Conservation (phyloP, 1,140 invertebrate species). For the Sogatella furcifera region DNA sequence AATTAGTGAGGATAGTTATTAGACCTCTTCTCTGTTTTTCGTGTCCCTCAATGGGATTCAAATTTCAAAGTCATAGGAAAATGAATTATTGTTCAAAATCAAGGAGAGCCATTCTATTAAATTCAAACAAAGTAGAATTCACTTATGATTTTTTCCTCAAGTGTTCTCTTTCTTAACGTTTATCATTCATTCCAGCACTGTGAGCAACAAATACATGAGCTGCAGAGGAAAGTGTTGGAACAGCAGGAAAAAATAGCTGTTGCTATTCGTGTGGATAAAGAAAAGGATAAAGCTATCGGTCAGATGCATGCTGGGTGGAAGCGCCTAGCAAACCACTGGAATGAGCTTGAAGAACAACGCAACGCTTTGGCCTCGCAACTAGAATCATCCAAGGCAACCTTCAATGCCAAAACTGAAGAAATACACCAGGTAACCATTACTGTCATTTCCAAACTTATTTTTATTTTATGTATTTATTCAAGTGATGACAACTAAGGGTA, state of each 20-base stretch:
- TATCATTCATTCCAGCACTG: slow-evolving; percentile 45
- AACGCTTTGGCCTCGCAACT: slow-evolving; percentile 28
- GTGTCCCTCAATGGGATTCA: no score
- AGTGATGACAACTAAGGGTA: no score
- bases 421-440: slow-evolving; percentile 24
- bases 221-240: slow-evolving; percentile 59
- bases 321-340: slow-evolving; percentile 35
- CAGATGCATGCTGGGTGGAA: slow-evolving; percentile 47
- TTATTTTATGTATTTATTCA: no score
- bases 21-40: no score
- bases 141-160: no score
- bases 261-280: slow-evolving; percentile 57
- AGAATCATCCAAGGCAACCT: slow-evolving; percentile 24
- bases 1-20: no score
- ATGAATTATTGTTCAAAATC: no score
- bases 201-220: slow-evolving; percentile 58
- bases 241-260: slow-evolving; percentile 67
- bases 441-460: slow-evolving; percentile 12
- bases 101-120: no score
- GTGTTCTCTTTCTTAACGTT: no score
- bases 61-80: no score
- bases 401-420: slow-evolving; percentile 19
- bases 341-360: slow-evolving; percentile 34
- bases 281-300: slow-evolving; percentile 55
- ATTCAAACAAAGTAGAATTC: no score